phyloP scores from a whole-genome alignment of 2,797 vertebrate genomes.

The Rhabdomys pumilio region DNA sequence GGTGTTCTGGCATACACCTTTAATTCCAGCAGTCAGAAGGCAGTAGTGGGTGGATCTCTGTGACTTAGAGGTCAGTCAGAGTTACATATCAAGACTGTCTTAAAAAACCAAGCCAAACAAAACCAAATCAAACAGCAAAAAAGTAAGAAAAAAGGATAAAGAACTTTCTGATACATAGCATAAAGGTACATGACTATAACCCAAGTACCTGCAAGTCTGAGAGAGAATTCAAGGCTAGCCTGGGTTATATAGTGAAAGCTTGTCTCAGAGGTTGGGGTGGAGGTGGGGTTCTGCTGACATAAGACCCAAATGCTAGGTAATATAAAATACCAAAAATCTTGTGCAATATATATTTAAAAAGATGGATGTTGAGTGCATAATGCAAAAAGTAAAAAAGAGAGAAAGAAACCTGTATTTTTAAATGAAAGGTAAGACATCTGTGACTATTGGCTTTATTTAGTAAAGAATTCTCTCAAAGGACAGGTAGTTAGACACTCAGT shows the following conservation, averaged over 20 bases:
- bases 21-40: neutral
- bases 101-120: neutral
- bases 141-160: neutral
- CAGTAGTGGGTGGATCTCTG: neutral
- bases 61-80: neutral
- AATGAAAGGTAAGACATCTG: neutral
- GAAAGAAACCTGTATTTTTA: neutral
- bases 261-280: neutral
- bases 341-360: neutral
- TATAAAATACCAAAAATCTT: neutral
- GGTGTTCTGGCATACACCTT: neutral
- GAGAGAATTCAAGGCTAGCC: neutral
- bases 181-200: neutral
- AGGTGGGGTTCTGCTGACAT: neutral
- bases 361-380: neutral
- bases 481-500: neutral
- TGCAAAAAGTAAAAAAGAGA: neutral
- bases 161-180: neutral
- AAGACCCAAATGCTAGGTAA: neutral
- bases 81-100: neutral
- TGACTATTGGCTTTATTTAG: neutral
- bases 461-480: slow-evolving; percentile 31
- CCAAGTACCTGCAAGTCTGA: neutral
- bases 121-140: neutral
- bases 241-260: neutral